Conservation (phyloP, 2,113 vertebrate species). For the Aptenodytes patagonicus region DNA sequence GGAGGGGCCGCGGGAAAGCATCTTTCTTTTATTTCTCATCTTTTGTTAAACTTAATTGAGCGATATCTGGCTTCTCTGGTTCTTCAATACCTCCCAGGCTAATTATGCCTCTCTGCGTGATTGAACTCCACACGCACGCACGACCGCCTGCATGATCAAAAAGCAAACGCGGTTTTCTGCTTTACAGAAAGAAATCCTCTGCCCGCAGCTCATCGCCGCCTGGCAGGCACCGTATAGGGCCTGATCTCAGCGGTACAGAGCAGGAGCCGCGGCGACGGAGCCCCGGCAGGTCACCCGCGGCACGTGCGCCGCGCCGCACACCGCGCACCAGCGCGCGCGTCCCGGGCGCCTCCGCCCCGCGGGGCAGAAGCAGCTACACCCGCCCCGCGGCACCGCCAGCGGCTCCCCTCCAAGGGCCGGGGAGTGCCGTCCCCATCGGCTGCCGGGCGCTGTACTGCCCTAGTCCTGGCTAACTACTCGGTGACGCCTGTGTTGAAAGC, state of each 20-base stretch:
- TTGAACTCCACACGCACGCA: not conserved
- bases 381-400: no score
- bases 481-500: fast-evolving
- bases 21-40: constrained; percentile 15
- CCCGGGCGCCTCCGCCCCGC: not conserved
- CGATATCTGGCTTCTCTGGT: not conserved
- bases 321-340: not conserved
- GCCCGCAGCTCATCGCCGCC: not conserved
- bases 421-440: not conserved
- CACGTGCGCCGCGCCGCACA: not conserved
- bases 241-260: not conserved
- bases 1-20: not conserved
- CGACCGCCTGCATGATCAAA: not conserved
- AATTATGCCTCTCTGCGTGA: not conserved
- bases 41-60: constrained; percentile 7
- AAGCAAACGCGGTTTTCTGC: not conserved
- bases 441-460: not conserved
- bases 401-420: no score
- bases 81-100: not conserved
- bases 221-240: not conserved
- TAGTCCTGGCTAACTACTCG: not conserved
- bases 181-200: not conserved
- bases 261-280: not conserved
- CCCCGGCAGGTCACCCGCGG: not conserved
- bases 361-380: not conserved